A percentile compares a stretch with the other conserved stretches of the same genome.
Evolutionary conservation across 1,140 invertebrate species (phyloP).

Genomic region (Coboldia fuscipes): DNA sequence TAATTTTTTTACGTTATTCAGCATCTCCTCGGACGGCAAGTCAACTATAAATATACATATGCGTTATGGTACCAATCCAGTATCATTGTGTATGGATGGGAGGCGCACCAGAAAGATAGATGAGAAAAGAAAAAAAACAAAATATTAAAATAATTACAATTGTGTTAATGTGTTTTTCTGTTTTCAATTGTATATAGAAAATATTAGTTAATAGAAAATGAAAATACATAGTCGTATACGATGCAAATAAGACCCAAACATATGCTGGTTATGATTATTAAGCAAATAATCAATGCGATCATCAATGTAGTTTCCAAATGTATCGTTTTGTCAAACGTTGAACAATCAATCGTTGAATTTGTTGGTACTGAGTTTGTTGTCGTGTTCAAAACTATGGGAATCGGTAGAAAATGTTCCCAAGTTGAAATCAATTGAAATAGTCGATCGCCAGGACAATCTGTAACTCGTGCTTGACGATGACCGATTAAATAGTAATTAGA

Average conservation of each 20-base stretch:
- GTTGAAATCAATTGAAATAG: constrained; percentile 21
- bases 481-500: constrained; percentile 9
- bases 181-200: neutral
- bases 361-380: neutral
- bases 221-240: too few species aligned
- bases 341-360: too few species aligned
- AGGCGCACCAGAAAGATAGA: too few species aligned
- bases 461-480: constrained; percentile 21
- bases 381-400: neutral
- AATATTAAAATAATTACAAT: neutral
- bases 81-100: too few species aligned
- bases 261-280: too few species aligned
- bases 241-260: too few species aligned
- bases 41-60: constrained; percentile 26
- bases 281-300: too few species aligned
- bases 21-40: constrained; percentile 31
- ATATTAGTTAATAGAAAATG: too few species aligned
- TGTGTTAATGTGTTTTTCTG: constrained; percentile 1
- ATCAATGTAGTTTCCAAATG: too few species aligned
- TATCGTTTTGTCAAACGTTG: too few species aligned
- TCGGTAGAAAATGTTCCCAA: constrained; percentile 17
- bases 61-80: too few species aligned
- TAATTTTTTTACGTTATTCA: constrained; percentile 31
- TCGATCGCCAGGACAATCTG: constrained; percentile 23
- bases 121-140: constrained; percentile 1